These are phyloP conservation scores for Ambastaia sidthimunki DNA, from an alignment of 2,797 vertebrate genomes.

Conservation along the genomic window DNA sequence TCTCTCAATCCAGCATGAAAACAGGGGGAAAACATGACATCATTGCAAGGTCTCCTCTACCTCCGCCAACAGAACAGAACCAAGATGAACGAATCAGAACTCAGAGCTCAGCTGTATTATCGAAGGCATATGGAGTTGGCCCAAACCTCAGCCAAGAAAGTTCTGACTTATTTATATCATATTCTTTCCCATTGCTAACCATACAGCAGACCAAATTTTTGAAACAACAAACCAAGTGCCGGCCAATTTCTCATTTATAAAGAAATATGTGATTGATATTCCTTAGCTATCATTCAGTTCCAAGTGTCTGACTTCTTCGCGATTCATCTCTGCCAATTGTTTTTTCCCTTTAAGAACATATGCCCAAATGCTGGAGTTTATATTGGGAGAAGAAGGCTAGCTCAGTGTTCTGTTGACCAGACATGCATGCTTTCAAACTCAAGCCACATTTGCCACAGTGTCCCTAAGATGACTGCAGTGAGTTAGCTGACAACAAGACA, in stretches of 20 bases:
- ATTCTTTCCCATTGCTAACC: conserved; percentile 52
- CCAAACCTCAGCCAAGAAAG: conserved; percentile 77
- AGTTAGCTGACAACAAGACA: conserved; percentile 22
- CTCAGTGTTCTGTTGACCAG: conserved; percentile 63
- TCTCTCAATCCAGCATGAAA: conserved; percentile 60
- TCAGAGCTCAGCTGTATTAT: conserved; percentile 75
- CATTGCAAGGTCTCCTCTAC: conserved; percentile 64
- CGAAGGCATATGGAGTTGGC: conserved; percentile 83
- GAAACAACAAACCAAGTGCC: conserved; percentile 74
- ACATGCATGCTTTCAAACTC: conserved; percentile 59
- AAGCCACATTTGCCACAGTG: conserved; percentile 60
- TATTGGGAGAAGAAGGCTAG: conserved; percentile 48
- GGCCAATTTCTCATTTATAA: conserved; percentile 87
- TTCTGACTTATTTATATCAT: conserved; percentile 81
- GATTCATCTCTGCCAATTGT: conserved; percentile 58
- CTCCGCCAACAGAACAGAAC: conserved; percentile 56
- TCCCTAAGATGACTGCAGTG: conserved; percentile 21
- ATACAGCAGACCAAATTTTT: conserved; percentile 69
- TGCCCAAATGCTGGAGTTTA: conserved; percentile 55
- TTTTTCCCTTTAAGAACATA: conserved; percentile 41
- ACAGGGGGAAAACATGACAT: conserved; percentile 76
- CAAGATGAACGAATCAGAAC: conserved; percentile 48
- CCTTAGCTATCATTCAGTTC: conserved; percentile 70
- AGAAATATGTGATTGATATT: conserved; percentile 79
- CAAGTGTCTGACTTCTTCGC: conserved; percentile 64